Evolutionary conservation across 1,140 invertebrate genomes (phyloP).

Genomic region (Parasteatoda tepidariorum): DNA sequence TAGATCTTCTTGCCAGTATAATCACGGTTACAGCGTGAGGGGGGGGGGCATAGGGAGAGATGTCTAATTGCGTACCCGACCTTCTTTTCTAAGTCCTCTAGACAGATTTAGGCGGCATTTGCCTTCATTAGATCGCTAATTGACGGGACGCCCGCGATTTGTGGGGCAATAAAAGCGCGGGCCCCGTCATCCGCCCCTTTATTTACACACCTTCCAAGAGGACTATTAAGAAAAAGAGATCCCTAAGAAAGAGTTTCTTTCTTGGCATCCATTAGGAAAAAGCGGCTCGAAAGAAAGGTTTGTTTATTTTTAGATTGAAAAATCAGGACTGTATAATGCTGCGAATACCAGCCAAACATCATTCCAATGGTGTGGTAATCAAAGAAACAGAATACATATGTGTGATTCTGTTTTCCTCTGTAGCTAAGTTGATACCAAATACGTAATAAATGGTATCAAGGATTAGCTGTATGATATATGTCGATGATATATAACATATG

Average conservation of each 20-base stretch:
- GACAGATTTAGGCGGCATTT: slow-evolving; percentile 55
- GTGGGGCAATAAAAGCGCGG: slow-evolving; percentile 44
- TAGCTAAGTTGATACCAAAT: too few relatives aligned
- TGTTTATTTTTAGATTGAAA: slow-evolving; percentile 2
- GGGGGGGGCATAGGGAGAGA: not conserved
- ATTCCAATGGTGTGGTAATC: not conserved
- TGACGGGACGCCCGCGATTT: slow-evolving; percentile 44
- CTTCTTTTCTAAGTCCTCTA: not conserved
- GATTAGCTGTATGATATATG: too few relatives aligned
- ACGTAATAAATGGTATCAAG: too few relatives aligned
- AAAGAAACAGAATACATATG: not conserved
- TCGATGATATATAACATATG: too few relatives aligned
- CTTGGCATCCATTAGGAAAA: not conserved
- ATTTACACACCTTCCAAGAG: slow-evolving; percentile 31
- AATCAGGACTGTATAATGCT: too few relatives aligned
- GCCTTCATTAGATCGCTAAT: slow-evolving; percentile 51
- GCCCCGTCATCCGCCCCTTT: not conserved
- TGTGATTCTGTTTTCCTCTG: too few relatives aligned
- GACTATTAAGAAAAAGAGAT: not conserved
- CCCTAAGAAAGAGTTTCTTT: not conserved
- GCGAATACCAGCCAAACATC: too few relatives aligned
- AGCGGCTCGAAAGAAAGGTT: not conserved
- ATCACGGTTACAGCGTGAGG: slow-evolving; percentile 53
- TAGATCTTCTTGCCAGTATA: slow-evolving; percentile 13
- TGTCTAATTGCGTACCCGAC: slow-evolving; percentile 36